Base-by-base conservation (phyloP, 2,797 vertebrate genomes). In the Darevskia nairensis region DNA sequence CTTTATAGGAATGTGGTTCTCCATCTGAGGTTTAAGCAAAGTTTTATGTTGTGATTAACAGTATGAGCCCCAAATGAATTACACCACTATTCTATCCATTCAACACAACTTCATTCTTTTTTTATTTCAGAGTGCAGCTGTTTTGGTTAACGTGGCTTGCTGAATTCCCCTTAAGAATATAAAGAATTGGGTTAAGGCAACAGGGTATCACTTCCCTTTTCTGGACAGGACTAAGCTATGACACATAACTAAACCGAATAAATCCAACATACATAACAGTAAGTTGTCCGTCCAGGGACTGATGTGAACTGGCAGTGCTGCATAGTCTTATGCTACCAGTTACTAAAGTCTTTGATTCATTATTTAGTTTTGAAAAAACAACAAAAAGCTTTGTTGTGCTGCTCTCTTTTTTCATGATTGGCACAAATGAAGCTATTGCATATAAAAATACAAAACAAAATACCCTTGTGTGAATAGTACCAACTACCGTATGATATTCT, bases 91-190 rank as follows among this genome's bases (percentile, higher is more conserved):
- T 39, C 8, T 55, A n/a, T 50, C 13, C 25, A 55, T 50, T 50
- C n/a, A 78, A 21, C 3, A 32, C 71, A 61, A 8, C 8, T 8
- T 61, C 25, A 9, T 29, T 75, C 50, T 80, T 29, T 59, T 35
- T 44, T 85, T 15, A 87, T 64, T 66, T 78, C 46, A 69, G 61
- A 66, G 21, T 88, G n/a, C 41, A 77, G 72, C 72, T 77, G 41
- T 68, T 76, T 75, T 88, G 32, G 74, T 83, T 83, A 46, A 69
- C 76, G n/a, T 69, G 86, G 17, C 41, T 50, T 77, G 71, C n/a
- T 77, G 59, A 83, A 76, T 88, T 83, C n/a, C 23, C 76, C 32
- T 72, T 76, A 15, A 78, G 41, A 59, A 87, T 75, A 79, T 78
- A 64, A 79, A 85, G 50, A 61, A 74, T 80, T 89, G 39, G 68